Evolutionary conservation across 2,888 invertebrate genomes (phyloP), one percentile per base, ranked within the genome.

Genomic region (Brachylomia viminalis): DNA sequence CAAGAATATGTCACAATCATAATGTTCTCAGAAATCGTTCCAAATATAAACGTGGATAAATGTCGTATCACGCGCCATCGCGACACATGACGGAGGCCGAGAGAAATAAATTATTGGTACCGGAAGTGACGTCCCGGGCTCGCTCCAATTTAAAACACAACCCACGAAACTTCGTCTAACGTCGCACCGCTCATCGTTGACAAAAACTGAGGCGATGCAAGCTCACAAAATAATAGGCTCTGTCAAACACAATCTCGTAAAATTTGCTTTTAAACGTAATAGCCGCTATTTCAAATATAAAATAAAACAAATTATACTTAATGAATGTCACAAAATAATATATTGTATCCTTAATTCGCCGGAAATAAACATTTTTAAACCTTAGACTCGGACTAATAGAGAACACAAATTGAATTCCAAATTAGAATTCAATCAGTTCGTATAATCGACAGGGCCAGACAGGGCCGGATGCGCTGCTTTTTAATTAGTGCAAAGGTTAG

Each of bases 81-180:
- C 95, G 93, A 93, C 95, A 93, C 91, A 92, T 93, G 94, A 93
- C 93, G 93, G 94, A 94, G 95, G 93, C 94, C 93, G 93, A 93
- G 94, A 94, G 94, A 94, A 94, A 95, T 95, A 95, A 96, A 95
- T 95, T 95, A 96, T 96, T 95, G 93, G 92, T 92, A 95, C 95
- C 95, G 96, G 96, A 96, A 96, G 94, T 96, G 96, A 96, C 96
- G 96, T 95, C 92, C 92, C 93, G 89, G 88, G 89, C 93, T 92
- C 92, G 96, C 93, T 95, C 95, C 95, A 94, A 94, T 96, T 96
- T 95, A 94, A 95, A 91, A 95, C 92, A 93, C 92, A 88, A 90
- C 90, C 90, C 92, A 91, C 92, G 91, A 90, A 87, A 86, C 90
- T 85, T 87, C 89, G 85, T 83, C 86, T 89, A 81, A 82, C 87